Evolutionary conservation across 2,888 invertebrate genomes (phyloP), one percentile per base, ranked within the genome.

Genomic region (Hymenopus coronatus): DNA sequence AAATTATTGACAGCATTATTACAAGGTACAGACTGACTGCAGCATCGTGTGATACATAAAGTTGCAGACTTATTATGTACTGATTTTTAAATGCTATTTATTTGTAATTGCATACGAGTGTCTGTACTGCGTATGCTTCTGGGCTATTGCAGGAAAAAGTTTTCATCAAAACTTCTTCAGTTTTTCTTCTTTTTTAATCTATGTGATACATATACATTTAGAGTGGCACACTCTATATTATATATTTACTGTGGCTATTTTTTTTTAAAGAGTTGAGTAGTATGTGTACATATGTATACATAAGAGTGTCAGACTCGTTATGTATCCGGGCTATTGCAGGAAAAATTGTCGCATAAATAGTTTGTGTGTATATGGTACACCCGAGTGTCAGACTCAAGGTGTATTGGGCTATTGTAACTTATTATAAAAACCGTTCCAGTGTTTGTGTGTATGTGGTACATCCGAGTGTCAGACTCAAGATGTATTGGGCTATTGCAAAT

Each of bases 241-340:
- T 85, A 88, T 88, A 88, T 88, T 89, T 89, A 86, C 87, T 90
- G 88, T 90, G 88, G 88, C 87, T 84, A 88, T 88, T 88, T 40
- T 88, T 89, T 85, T 84, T 86, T 86, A 89, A 87, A 89, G 85
- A 89, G 87, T 88, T 88, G 82, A 83, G 83, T 84, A 82, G 82
- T 70, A 70, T 70, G 89, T 89, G 89, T 83, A 88, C 87, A 40
- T 85, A 54, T 83, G 28, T 84, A 46, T 90, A 88, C 89, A 85
- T 90, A 88, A 90, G 87, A 88, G 89, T 90, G 85, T 88, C 87
- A 81, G 82, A 90, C 89, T 83, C 87, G n/a, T 89, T 89, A 90
- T 88, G 90, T 88, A 90, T 89, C 89, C 87, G 90, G 90, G 90
- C 90, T 90, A 90, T 90, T 90, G 90, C 90, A 90, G 88, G 84